These are phyloP conservation scores for Condylostylus longicornis DNA, from an alignment of 1,140 invertebrate species.

Conservation along the genomic window DNA sequence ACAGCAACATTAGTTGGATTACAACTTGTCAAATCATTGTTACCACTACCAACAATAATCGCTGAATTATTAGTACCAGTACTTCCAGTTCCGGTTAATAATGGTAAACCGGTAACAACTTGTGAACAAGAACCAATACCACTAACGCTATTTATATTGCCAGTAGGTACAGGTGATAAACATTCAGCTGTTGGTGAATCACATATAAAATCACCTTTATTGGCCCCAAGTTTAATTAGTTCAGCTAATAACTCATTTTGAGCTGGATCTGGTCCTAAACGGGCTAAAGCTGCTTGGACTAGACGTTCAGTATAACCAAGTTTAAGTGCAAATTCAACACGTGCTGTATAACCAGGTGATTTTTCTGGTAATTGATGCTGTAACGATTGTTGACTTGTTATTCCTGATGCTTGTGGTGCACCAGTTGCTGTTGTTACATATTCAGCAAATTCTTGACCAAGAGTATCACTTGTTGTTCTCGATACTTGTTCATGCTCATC, in stretches of 20 bases:
- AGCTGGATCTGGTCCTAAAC: conserved; percentile 64
- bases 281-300: conserved; percentile 66
- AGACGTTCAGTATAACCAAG: conserved; percentile 79
- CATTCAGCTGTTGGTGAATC: conserved; percentile 5
- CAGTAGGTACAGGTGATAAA: neutral
- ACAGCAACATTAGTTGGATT: no score
- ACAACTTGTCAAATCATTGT: neutral
- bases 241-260: conserved; percentile 78
- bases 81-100: conserved; percentile 1
- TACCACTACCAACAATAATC: neutral
- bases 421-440: conserved; percentile 45
- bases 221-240: conserved; percentile 55
- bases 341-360: neutral
- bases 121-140: no score
- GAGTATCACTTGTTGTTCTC: conserved; percentile 52
- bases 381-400: no score
- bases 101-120: no score
- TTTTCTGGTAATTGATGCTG: neutral
- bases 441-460: conserved; percentile 56
- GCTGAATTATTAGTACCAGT: no score
- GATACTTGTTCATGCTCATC: conserved; percentile 48
- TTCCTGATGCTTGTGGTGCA: no score
- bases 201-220: conserved; percentile 2
- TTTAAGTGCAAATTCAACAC: conserved; percentile 76
- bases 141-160: neutral